Evolutionary conservation across 1,140 invertebrate species (phyloP).

Genomic region (Nasonia vitripennis): DNA sequence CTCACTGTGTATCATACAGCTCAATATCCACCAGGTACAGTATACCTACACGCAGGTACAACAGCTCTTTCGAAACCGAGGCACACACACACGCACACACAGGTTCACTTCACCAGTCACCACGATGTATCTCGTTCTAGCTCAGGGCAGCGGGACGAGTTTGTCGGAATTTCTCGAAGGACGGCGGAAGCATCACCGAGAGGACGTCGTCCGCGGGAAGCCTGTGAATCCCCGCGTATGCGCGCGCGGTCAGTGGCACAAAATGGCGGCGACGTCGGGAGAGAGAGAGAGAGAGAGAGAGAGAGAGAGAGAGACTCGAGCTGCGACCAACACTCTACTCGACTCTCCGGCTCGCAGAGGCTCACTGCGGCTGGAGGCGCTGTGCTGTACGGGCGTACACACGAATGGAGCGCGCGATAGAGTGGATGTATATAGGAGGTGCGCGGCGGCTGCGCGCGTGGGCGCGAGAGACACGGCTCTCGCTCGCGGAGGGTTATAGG

Average conservation of each 20-base stretch:
- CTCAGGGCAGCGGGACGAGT: no score
- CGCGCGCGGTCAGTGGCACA: constrained; percentile 47
- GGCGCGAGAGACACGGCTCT: neutral
- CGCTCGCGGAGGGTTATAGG: neutral
- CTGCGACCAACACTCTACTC: neutral
- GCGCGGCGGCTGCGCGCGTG: constrained; percentile 21
- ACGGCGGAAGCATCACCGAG: no score
- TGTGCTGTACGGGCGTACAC: neutral
- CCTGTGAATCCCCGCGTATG: neutral
- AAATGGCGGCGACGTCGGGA: constrained; percentile 34
- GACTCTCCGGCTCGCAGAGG: neutral
- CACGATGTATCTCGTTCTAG: no score
- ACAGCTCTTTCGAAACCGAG: no score
- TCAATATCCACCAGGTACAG: no score
- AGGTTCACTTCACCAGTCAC: no score
- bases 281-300: neutral
- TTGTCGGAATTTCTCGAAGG: no score
- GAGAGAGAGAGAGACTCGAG: neutral
- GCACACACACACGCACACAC: no score
- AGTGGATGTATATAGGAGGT: neutral
- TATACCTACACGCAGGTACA: no score
- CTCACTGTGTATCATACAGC: no score
- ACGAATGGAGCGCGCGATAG: neutral
- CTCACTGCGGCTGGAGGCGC: neutral
- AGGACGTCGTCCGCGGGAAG: neutral